phyloP scores from a whole-genome alignment of 2,888 invertebrate species.

The Thalpophila matura region DNA sequence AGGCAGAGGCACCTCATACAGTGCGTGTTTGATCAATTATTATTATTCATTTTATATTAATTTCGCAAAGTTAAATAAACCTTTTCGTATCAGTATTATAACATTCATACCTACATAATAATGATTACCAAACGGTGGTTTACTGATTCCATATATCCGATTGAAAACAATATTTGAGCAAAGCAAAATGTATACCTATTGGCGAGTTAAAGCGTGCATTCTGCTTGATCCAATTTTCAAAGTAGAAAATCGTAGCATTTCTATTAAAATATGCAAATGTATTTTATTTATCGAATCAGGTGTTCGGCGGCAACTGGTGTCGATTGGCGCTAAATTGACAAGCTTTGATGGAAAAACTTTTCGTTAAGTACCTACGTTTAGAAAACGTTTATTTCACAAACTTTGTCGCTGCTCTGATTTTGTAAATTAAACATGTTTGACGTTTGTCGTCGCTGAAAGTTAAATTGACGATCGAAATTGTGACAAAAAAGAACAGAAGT shows the following conservation, averaged over 20 bases:
- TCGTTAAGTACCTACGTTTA: conserved; percentile 19
- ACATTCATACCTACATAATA: conserved; percentile 1
- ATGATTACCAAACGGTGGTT: background rate
- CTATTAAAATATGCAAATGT: conserved; percentile 24
- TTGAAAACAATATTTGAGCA: conserved; percentile 33
- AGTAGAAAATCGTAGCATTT: background rate
- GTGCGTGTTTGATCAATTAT: too few species aligned
- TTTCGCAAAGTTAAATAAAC: background rate
- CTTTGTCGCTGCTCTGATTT: conserved; percentile 24
- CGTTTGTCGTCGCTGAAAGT: conserved; percentile 11
- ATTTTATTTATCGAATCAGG: conserved; percentile 24
- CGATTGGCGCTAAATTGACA: conserved; percentile 37
- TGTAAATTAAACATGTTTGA: conserved; percentile 22
- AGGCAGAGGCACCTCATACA: too few species aligned
- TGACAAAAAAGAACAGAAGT: background rate
- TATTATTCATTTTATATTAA: too few species aligned
- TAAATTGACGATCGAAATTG: background rate
- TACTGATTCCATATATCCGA: background rate
- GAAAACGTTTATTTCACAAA: conserved; percentile 11
- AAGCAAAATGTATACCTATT: conserved; percentile 34
- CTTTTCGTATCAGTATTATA: conserved; percentile 18
- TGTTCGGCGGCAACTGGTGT: conserved; percentile 15
- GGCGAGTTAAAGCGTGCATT: conserved; percentile 26
- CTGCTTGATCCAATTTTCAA: conserved; percentile 17
- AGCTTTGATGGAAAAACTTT: conserved; percentile 40